phyloP scores from a whole-genome alignment of 2,888 invertebrate genomes.

The Sipunculus nudus region DNA sequence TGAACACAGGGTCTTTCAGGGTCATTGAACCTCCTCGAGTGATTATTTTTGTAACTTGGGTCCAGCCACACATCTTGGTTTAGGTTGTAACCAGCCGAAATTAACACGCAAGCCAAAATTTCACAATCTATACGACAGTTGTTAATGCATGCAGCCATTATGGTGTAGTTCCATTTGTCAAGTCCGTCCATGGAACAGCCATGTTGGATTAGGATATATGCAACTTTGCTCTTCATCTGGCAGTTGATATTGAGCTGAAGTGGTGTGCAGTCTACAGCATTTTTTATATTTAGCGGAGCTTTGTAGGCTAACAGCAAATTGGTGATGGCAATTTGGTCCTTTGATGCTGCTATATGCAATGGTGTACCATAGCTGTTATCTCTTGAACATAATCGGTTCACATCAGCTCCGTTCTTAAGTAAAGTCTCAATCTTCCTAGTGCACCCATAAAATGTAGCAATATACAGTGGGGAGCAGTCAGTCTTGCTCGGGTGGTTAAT shows the following conservation, averaged over 20 bases:
- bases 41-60: conserved; percentile 10
- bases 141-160: conserved; percentile 30
- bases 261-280: conserved; percentile 32
- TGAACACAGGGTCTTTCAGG: conserved; percentile 1
- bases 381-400: conserved; percentile 19
- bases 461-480: conserved; percentile 31
- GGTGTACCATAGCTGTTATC: conserved; percentile 36
- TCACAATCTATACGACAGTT: conserved; percentile 41
- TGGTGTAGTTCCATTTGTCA: conserved; percentile 25
- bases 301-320: conserved; percentile 27
- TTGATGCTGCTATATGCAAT: conserved; percentile 38
- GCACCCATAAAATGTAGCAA: conserved; percentile 40
- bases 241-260: conserved; percentile 35
- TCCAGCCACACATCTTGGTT: conserved; percentile 35
- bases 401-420: conserved; percentile 30
- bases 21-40: not conserved
- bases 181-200: conserved; percentile 29
- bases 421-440: conserved; percentile 31
- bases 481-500: conserved; percentile 28
- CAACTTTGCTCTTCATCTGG: conserved; percentile 31
- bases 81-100: conserved; percentile 36
- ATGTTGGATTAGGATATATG: conserved; percentile 34
- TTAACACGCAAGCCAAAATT: conserved; percentile 30
- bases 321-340: conserved; percentile 28
- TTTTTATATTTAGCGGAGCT: conserved; percentile 28